Percentiles rank a stretch among this genome's conserved stretches.
Evolutionary conservation across 2,888 invertebrate species (phyloP).

Genomic region (Phengaris alcon): DNA sequence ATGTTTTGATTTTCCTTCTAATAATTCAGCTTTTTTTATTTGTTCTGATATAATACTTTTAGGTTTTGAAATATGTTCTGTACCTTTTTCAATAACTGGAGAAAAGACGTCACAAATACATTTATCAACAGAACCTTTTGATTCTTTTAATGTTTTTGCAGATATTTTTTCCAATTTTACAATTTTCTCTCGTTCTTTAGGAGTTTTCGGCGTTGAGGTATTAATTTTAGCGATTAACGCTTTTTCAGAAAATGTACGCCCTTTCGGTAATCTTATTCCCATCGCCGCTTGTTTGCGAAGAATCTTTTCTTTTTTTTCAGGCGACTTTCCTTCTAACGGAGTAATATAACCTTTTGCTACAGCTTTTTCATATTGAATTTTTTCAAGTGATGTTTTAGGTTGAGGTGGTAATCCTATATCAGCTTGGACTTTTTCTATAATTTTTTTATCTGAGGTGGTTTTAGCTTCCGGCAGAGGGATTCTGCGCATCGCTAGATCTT

Average conservation of each 20-base stretch:
- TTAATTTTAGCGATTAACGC: constrained; percentile 36
- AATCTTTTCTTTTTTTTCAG: constrained; percentile 45
- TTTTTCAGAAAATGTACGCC: constrained; percentile 42
- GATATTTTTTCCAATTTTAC: constrained; percentile 41
- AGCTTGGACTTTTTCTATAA: constrained; percentile 39
- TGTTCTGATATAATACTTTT: constrained; percentile 28
- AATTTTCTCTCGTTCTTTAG: constrained; percentile 36
- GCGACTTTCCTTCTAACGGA: constrained; percentile 38
- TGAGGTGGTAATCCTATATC: constrained; percentile 36
- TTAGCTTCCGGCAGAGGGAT: constrained; percentile 36
- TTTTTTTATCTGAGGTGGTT: constrained; percentile 36
- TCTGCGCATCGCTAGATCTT: constrained; percentile 34
- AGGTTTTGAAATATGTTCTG: not conserved
- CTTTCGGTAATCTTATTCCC: constrained; percentile 42
- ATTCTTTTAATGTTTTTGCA: constrained; percentile 46
- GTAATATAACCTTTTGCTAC: constrained; percentile 32
- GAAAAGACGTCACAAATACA: constrained; percentile 46
- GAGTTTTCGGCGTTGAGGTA: constrained; percentile 43
- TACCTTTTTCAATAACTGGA: constrained; percentile 23
- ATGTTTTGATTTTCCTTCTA: constrained; percentile 38
- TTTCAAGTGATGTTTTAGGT: constrained; percentile 37
- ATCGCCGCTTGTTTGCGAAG: constrained; percentile 39
- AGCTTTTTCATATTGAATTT: constrained; percentile 37
- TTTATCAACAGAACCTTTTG: constrained; percentile 48
- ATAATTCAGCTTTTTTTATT: constrained; percentile 36